phyloP scores from a whole-genome alignment of 2,888 invertebrate species.

The Catocala fraxini region DNA sequence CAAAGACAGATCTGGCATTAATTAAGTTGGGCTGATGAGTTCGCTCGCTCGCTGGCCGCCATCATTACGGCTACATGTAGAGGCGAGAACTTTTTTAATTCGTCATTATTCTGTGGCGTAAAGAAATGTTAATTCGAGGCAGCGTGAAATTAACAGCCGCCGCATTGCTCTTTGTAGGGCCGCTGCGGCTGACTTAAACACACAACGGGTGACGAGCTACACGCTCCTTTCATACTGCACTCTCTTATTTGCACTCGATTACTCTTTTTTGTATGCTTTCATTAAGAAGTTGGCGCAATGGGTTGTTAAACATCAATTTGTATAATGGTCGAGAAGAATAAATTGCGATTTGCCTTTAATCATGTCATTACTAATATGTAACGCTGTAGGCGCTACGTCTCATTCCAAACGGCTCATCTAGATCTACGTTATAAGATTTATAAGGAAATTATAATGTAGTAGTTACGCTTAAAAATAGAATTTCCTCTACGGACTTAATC shows the following conservation, averaged over 20 bases:
- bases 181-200: conserved; percentile 84
- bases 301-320: conserved; percentile 83
- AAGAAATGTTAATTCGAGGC: conserved; percentile 89
- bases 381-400: conserved; percentile 53
- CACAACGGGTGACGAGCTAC: conserved; percentile 86
- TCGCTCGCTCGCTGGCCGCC: conserved; percentile 70
- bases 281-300: conserved; percentile 74
- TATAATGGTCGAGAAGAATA: conserved; percentile 66
- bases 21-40: conserved; percentile 86
- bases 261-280: conserved; percentile 80
- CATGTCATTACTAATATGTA: conserved; percentile 62
- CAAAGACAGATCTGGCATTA: conserved; percentile 87
- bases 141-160: conserved; percentile 88
- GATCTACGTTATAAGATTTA: conserved; percentile 28
- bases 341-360: conserved; percentile 62
- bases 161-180: conserved; percentile 83
- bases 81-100: conserved; percentile 86
- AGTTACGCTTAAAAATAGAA: background rate
- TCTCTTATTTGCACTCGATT: conserved; percentile 86
- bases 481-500: background rate
- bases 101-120: conserved; percentile 88
- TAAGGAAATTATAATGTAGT: conserved; percentile 32
- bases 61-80: conserved; percentile 84
- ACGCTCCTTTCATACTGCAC: conserved; percentile 77
- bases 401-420: conserved; percentile 41